These are phyloP conservation scores for Leptopterna dolabrata DNA, from an alignment of 2,888 invertebrate species.

Conservation along the genomic window DNA sequence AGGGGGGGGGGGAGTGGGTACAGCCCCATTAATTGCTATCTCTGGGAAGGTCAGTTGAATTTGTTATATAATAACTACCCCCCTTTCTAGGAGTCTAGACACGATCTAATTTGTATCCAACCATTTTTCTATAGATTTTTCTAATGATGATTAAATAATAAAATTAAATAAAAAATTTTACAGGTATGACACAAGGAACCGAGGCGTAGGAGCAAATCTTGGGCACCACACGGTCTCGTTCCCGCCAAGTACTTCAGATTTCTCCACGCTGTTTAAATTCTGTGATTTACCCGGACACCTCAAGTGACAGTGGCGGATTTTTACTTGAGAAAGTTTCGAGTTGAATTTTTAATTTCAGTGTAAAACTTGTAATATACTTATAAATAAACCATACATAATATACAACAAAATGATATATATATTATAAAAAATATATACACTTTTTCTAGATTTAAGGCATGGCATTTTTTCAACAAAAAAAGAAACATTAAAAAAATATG, in stretches of 20 bases:
- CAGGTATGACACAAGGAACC: conserved; percentile 59
- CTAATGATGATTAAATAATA: too few species aligned
- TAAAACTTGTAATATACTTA: conserved; percentile 58
- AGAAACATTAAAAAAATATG: neutral
- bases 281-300: conserved; percentile 48
- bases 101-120: too few species aligned
- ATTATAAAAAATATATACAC: conserved; percentile 51
- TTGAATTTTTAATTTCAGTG: conserved; percentile 52
- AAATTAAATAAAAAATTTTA: neutral
- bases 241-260: conserved; percentile 54
- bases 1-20: too few species aligned
- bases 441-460: conserved; percentile 52
- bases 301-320: conserved; percentile 46
- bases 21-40: too few species aligned
- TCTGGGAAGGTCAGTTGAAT: too few species aligned
- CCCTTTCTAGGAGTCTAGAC: too few species aligned
- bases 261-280: conserved; percentile 55
- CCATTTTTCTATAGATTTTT: too few species aligned
- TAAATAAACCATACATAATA: conserved; percentile 47
- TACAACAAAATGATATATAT: conserved; percentile 47
- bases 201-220: conserved; percentile 58
- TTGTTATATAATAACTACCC: too few species aligned
- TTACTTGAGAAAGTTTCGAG: conserved; percentile 35
- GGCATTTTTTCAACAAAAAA: conserved; percentile 43
- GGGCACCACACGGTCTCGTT: conserved; percentile 43